Evolutionary conservation across 2,888 invertebrate genomes (phyloP), one percentile per base, ranked within the genome.

Genomic region (Taenaris catops): DNA sequence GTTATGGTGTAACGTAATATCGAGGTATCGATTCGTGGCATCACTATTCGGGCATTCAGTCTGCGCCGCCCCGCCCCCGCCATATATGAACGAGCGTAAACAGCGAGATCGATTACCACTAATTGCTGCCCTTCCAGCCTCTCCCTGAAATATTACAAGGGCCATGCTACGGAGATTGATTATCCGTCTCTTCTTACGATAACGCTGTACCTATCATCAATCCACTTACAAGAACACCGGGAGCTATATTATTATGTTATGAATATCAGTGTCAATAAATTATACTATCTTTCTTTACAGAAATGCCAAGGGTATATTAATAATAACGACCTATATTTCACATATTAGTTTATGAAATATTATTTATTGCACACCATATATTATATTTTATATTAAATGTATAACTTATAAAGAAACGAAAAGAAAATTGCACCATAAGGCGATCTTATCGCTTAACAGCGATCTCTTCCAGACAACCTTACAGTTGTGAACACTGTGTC

Each of bases 91-190:
- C 66, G 63, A 63, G 69, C 71, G 72, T 60, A 70, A 72, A 69
- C 71, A 66, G 63, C 56, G 60, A 79, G 80, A 83, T 84, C 81
- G 83, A 84, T 83, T 81, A 81, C 81, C 55, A 55, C 72, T 83
- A 84, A 86, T 84, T 84, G 76, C 69, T 63, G 63, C 65, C 63
- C 69, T 70, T 62, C 58, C 55, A 55, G 46, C 56, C 61, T 59
- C 52, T 45, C 49, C 45, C 59, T 60, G 57, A 69, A 72, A 66
- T 65, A 71, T 68, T 59, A 54, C 57, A 37, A 34, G 45, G 40
- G 34, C 41, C 35, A 35, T 26, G 37, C 26, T 25, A 25, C 9
- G 36, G 39, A 43, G 43, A 46, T 41, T 43, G 40, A 44, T 33
- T 35, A 46, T 40, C 34, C 39, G 34, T 33, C 42, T 28, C 34